Base-by-base conservation (phyloP, 2,888 invertebrate species). In the Spilosoma lubricipeda region DNA sequence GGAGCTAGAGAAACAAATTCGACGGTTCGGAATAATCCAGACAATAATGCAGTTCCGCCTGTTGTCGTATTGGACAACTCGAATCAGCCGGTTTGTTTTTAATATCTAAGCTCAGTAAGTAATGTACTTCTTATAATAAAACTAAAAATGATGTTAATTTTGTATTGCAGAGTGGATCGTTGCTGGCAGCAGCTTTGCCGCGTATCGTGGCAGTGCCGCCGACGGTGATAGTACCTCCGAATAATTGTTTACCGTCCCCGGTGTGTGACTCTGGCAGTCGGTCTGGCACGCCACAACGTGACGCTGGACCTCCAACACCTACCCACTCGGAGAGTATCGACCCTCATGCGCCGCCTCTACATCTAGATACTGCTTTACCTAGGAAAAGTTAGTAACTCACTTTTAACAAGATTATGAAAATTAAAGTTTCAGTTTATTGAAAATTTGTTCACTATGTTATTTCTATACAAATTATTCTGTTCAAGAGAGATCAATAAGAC, bases 171-270 rank as follows among this genome's bases (percentile, higher is more conserved):
- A 97, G 96, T 81, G 97, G 97, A 36, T 97, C 97, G 66, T 92
- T 97, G 74, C 91, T 97, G 86, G 97, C 97, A 77, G 97, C 96
- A 82, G 97, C 97, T 76, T 91, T 97, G 90, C 97, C 97, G 63
- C 96, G 97, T 74, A 96, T 97, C 84, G 97, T 97, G 80, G 91
- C 92, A 78, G 90, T 91, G 78, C 91, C 91, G 80, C 90, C 88
- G 77, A 89, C 90, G 85, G 90, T 91, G 80, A 90, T 92, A 72
- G 85, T 90, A 76, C 87, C 89, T 64, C 85, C 88, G 71, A 92
- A 92, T 79, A 92, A 91, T 79, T 93, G 93, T 87, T 85, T 90
- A 85, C 90, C 90, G 75, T 91, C 90, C 80, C 85, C 85, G 27
- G 76, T 89, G 83, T 78, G 80, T 30, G 90, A 91, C 59, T 70